Conservation (phyloP, 2,113 vertebrate genomes). For the Cyanistes caeruleus region DNA sequence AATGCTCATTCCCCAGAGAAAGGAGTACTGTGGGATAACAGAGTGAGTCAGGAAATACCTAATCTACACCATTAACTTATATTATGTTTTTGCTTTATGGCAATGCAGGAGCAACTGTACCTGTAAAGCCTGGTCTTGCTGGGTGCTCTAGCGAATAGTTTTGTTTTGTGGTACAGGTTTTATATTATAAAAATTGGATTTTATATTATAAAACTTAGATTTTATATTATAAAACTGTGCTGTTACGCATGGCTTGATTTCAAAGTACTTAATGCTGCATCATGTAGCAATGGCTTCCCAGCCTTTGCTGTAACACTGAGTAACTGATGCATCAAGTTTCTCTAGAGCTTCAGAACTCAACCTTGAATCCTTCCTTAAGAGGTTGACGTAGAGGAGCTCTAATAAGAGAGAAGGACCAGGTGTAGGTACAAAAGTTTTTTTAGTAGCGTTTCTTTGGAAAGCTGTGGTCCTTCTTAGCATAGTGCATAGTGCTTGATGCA, state of each 20-base stretch:
- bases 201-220: background rate
- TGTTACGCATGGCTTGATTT: background rate
- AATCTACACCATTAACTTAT: background rate
- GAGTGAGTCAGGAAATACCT: background rate
- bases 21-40: background rate
- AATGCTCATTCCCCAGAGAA: background rate
- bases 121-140: background rate
- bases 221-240: background rate
- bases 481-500: rapidly evolving
- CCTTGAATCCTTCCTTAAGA: background rate
- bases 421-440: background rate
- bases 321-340: background rate
- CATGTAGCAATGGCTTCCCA: background rate
- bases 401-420: background rate
- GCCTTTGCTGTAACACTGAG: background rate
- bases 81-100: background rate
- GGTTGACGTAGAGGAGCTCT: background rate
- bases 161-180: background rate
- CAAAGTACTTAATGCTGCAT: background rate
- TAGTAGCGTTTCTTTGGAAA: background rate
- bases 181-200: background rate
- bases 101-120: background rate
- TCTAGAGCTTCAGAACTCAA: rapidly evolving
- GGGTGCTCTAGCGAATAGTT: background rate
- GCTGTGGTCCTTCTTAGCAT: rapidly evolving